A percentile compares a stretch with the other conserved stretches of the same genome.
These are phyloP conservation scores for Macquaria australasica DNA, from an alignment of 2,113 vertebrate genomes.

Conservation along the genomic window DNA sequence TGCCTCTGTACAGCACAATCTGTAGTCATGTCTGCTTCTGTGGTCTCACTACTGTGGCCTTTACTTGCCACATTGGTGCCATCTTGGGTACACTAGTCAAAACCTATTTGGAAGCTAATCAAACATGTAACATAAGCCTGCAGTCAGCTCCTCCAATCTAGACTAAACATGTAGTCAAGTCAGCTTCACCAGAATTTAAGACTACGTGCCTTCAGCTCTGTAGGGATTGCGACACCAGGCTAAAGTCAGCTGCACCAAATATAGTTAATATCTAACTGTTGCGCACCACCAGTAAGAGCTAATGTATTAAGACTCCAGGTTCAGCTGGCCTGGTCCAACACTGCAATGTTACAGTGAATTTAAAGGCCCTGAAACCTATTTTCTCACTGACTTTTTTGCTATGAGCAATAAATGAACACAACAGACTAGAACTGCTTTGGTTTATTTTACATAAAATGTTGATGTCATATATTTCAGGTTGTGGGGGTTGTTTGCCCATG, in stretches of 20 bases:
- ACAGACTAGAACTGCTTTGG: neutral
- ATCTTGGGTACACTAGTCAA: neutral
- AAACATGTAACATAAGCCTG: slow-evolving; percentile 11
- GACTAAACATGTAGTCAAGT: slow-evolving; percentile 6
- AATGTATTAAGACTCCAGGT: slow-evolving; percentile 36
- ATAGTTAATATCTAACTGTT: slow-evolving; percentile 44
- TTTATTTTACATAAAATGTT: slow-evolving; percentile 3
- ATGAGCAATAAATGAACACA: neutral
- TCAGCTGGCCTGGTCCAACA: neutral
- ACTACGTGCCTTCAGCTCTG: slow-evolving; percentile 7
- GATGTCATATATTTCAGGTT: neutral
- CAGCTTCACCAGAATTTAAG: neutral
- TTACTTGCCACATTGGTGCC: slow-evolving; percentile 1
- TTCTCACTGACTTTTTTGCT: neutral
- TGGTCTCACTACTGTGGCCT: slow-evolving; percentile 4
- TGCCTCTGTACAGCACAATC: neutral
- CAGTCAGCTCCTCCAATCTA: slow-evolving; percentile 9
- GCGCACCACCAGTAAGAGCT: slow-evolving; percentile 16
- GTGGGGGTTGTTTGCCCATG: neutral
- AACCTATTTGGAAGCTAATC: slow-evolving; percentile 29
- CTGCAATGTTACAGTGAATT: neutral
- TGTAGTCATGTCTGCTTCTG: neutral
- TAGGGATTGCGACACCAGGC: slow-evolving; percentile 19
- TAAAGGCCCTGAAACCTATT: neutral
- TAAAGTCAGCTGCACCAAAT: slow-evolving; percentile 31